Base-by-base conservation (phyloP, 2,113 vertebrate species). In the Cephalopterus ornatus region DNA sequence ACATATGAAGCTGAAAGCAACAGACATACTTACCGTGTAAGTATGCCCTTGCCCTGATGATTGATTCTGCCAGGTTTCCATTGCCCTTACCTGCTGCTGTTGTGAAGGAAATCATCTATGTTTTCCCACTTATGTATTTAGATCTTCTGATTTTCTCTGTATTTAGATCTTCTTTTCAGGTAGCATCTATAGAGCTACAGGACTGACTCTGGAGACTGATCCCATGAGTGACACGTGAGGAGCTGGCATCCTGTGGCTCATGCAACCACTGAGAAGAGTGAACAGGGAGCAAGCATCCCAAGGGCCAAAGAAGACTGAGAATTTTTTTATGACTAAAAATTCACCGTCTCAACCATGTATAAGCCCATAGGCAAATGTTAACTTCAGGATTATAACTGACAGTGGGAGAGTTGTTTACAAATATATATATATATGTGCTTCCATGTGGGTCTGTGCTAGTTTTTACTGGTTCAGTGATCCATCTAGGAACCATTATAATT, bases 291-390 rank as follows among this genome's bases (percentile, higher is more conserved):
- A 81, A 27, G 7, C 11, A 46, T 67, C 6, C 28, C 28, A 78
- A 75, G 11, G 13, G 19, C 8, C 52, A 59, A 41, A 63, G 12
- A 67, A 53, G 14, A 53, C 8, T 8, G 28, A 72, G 22, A 8
- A 78, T 32, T 3, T 70, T 41, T n/a, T 75, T 62, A 53, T 62
- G 11, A 41, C 8, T 58, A 49, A 16, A 32, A 88, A 75, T 61
- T 58, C n/a, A 63, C 26, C 0, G 0, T 41, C 26, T 85, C 26
- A 82, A 44, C 1, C 12, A 19, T 2, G 0, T n/a, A 24, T 20
- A 14, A 92, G 12, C 22, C 24, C 14, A 49, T 46, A 74, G 66
- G 16, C 10, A 85, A 82, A 24, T 50, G 74, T n/a, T 44, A 35
- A n/a, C 11, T n/a, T 75, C 49, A 68, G 13, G 6, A 9, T 47